These are phyloP conservation scores for Leucoraja erinaceus DNA, from an alignment of 2,113 vertebrate genomes.

Conservation along the genomic window DNA sequence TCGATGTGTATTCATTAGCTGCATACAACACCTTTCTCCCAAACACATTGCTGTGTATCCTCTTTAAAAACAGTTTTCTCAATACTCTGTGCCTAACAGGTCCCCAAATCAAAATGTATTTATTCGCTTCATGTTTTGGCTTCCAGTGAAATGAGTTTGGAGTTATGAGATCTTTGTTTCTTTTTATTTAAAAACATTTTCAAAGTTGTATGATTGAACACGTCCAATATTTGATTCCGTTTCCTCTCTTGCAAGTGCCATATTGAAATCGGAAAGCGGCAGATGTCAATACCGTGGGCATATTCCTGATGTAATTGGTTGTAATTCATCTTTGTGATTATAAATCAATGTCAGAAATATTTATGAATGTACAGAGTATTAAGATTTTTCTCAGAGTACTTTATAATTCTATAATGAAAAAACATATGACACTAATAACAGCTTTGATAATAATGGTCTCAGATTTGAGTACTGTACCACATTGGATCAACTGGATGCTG, in stretches of 20 bases:
- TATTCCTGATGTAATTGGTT: not conserved
- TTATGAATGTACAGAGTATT: not conserved
- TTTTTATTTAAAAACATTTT: not conserved
- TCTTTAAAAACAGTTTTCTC: not conserved
- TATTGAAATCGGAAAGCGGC: not conserved
- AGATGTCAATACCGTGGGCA: not conserved
- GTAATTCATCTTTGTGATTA: not conserved
- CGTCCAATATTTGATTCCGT: not conserved
- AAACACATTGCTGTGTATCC: not conserved
- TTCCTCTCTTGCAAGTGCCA: not conserved
- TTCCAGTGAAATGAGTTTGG: not conserved
- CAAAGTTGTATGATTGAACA: not conserved
- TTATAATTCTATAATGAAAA: not conserved
- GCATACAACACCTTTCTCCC: not conserved
- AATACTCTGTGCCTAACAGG: not conserved
- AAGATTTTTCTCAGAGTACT: not conserved
- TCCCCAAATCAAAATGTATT: not conserved
- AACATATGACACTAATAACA: not conserved
- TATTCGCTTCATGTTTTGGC: not conserved
- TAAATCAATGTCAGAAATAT: not conserved
- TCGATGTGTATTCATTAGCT: not conserved
- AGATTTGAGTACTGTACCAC: not conserved
- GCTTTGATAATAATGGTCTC: too few relatives aligned
- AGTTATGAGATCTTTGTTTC: too few relatives aligned
- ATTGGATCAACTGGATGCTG: not conserved